Percentiles rank a stretch among this genome's conserved stretches.
Evolutionary conservation across 2,888 invertebrate genomes (phyloP).

Genomic region (Oligia fasciuncula): DNA sequence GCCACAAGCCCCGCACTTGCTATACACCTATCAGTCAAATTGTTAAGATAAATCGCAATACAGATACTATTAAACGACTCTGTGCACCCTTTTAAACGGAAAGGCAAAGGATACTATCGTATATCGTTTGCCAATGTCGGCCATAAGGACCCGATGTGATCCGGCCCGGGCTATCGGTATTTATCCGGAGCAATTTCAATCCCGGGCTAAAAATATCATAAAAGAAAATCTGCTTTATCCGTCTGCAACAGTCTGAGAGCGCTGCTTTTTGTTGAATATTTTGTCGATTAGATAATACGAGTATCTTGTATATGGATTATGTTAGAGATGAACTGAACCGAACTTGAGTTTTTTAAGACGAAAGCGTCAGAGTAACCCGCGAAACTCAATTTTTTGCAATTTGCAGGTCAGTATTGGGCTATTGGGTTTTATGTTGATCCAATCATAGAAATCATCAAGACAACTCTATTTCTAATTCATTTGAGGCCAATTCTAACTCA

Average conservation of each 20-base stretch:
- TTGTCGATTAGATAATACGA: slow-evolving; percentile 12
- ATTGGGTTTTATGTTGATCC: background rate
- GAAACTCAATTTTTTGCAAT: background rate
- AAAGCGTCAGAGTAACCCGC: too few relatives aligned
- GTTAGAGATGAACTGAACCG: background rate
- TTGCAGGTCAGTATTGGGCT: background rate
- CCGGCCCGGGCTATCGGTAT: slow-evolving; percentile 44
- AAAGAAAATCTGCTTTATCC: slow-evolving; percentile 49
- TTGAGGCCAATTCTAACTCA: too few relatives aligned
- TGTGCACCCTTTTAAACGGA: slow-evolving; percentile 38
- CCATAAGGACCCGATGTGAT: slow-evolving; percentile 47
- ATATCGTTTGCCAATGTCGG: slow-evolving; percentile 58
- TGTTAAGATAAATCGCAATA: slow-evolving; percentile 13
- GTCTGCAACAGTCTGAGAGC: slow-evolving; percentile 6
- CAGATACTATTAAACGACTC: slow-evolving; percentile 20
- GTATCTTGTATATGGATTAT: background rate
- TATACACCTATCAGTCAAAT: background rate
- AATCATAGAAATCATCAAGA: background rate
- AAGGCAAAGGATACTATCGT: slow-evolving; percentile 34
- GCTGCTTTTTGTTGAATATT: slow-evolving; percentile 42
- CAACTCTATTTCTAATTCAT: too few relatives aligned
- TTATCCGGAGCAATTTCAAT: slow-evolving; percentile 57
- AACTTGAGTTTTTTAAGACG: background rate
- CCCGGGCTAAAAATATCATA: slow-evolving; percentile 52
- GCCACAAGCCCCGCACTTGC: background rate